Conservation (phyloP, 2,888 invertebrate species). For the Aquatica leii region DNA sequence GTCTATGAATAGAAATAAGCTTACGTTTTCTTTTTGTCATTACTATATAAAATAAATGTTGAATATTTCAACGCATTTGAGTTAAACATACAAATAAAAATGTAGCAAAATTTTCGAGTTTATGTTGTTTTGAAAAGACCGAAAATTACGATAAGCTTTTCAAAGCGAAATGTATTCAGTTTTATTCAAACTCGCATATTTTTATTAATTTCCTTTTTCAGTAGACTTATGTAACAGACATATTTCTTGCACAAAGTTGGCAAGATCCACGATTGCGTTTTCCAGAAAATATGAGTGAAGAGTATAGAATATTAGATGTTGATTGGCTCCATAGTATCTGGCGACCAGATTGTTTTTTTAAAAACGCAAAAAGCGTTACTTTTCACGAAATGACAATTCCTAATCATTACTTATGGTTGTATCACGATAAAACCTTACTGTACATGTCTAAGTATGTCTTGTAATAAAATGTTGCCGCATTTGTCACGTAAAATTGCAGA, state of each 20-base stretch:
- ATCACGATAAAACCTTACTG: slow-evolving; percentile 88
- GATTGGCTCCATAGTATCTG: slow-evolving; percentile 91
- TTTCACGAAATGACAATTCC: slow-evolving; percentile 96
- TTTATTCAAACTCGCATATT: slow-evolving; percentile 10
- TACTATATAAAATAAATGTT: too few relatives aligned
- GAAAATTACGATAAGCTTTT: too few relatives aligned
- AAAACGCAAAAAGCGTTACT: slow-evolving; percentile 91
- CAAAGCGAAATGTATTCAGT: too few relatives aligned
- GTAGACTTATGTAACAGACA: slow-evolving; percentile 92
- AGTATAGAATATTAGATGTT: slow-evolving; percentile 87
- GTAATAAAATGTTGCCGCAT: not conserved
- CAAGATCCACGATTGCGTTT: slow-evolving; percentile 85
- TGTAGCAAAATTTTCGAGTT: too few relatives aligned
- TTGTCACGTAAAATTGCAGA: slow-evolving; percentile 63
- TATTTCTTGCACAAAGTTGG: slow-evolving; percentile 93
- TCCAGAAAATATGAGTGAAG: slow-evolving; percentile 94
- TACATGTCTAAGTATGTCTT: slow-evolving; percentile 88
- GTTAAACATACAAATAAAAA: too few relatives aligned
- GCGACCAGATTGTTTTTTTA: slow-evolving; percentile 94
- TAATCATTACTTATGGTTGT: slow-evolving; percentile 91
- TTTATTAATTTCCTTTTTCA: slow-evolving; percentile 15
- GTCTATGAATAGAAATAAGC: too few relatives aligned
- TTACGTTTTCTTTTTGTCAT: too few relatives aligned
- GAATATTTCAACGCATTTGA: too few relatives aligned
- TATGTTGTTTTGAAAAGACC: too few relatives aligned